These are phyloP conservation scores for Eulemur macaco DNA, from an alignment of 2,113 vertebrate species.

Conservation along the genomic window DNA sequence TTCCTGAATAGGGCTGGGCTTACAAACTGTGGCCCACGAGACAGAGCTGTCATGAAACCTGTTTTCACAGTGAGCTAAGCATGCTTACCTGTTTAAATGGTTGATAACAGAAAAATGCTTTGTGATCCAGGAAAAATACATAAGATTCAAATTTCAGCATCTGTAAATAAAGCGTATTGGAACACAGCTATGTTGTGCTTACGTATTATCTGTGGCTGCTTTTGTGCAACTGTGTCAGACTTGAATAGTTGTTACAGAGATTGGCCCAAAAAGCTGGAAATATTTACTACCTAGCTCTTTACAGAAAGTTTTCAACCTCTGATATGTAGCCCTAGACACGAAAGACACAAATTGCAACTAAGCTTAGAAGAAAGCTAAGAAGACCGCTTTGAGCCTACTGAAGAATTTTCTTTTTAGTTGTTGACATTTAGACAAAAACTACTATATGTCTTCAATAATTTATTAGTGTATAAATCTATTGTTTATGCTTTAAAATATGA, in stretches of 20 bases:
- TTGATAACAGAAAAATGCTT: not conserved
- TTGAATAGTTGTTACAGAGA: accelerated
- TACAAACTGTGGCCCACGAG: accelerated
- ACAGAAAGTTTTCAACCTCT: accelerated
- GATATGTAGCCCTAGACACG: accelerated
- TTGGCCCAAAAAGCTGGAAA: accelerated
- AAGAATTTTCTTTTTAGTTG: not conserved
- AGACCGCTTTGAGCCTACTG: not conserved
- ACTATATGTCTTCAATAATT: not conserved
- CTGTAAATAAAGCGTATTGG: accelerated
- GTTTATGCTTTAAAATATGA: not conserved
- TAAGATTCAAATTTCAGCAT: not conserved
- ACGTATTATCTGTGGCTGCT: accelerated
- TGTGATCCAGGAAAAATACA: accelerated
- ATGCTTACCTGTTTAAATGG: not conserved
- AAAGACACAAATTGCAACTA: not conserved
- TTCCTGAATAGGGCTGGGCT: not conserved
- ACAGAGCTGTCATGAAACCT: not conserved
- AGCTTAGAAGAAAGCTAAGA: not conserved
- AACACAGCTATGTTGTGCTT: too few relatives aligned
- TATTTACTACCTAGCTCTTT: too few relatives aligned
- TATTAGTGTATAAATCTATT: too few relatives aligned
- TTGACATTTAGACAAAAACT: not conserved
- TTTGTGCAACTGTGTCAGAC: accelerated
- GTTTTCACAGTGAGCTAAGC: accelerated